Evolutionary conservation across 1,140 invertebrate genomes (phyloP).

Genomic region (Homalodisca vitripennis): DNA sequence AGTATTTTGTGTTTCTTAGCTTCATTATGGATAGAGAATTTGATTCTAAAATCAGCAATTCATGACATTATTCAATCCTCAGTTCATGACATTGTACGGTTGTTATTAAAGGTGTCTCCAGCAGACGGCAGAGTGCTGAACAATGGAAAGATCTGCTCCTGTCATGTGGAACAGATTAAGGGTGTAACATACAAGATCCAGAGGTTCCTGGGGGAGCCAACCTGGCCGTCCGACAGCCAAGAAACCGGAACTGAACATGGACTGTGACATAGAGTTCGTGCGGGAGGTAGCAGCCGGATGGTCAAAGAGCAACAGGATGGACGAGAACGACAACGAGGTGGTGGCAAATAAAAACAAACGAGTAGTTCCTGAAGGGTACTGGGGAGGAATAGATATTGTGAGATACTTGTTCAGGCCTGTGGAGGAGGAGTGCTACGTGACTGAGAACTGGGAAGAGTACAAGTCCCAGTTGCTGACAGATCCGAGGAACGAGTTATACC

Average conservation of each 20-base stretch:
- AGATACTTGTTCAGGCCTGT: constrained; percentile 1
- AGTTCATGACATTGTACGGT: too few relatives aligned
- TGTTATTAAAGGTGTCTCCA: constrained; percentile 45
- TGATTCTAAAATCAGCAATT: too few relatives aligned
- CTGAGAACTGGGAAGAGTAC: constrained; percentile 50
- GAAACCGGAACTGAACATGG: too few relatives aligned
- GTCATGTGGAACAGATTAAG: constrained; percentile 92
- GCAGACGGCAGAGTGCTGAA: constrained; percentile 84
- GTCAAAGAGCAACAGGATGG: too few relatives aligned
- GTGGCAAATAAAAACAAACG: neutral
- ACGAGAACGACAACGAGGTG: constrained; percentile 18
- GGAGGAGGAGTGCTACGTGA: neutral
- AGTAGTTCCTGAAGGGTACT: neutral
- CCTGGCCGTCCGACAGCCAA: too few relatives aligned
- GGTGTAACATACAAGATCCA: constrained; percentile 86
- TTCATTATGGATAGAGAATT: too few relatives aligned
- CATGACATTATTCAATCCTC: too few relatives aligned
- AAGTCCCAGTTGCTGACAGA: constrained; percentile 64
- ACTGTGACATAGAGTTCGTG: too few relatives aligned
- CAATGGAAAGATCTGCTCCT: constrained; percentile 82
- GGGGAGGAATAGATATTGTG: constrained; percentile 13
- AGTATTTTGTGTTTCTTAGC: too few relatives aligned
- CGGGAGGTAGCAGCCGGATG: too few relatives aligned
- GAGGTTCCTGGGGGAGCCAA: constrained; percentile 76
- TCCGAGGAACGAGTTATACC: constrained; percentile 77